Percentiles rank a stretch among this genome's conserved stretches.
Conservation (phyloP, 2,797 vertebrate genomes). For the Sparus aurata region DNA sequence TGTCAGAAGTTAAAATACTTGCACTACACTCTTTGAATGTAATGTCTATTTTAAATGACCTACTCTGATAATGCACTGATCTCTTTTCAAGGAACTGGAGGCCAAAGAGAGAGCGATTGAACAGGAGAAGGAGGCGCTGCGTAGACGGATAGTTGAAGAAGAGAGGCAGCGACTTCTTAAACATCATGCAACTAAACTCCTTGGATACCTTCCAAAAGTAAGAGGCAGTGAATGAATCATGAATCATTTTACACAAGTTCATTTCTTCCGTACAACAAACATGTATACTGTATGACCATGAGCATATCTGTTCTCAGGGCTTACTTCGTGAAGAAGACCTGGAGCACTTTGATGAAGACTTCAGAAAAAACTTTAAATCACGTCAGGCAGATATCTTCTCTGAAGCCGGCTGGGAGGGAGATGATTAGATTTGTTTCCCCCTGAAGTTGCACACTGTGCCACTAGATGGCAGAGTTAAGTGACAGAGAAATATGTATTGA, state of each 20-base stretch:
- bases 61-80: constrained; percentile 22
- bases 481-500: not conserved
- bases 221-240: constrained; percentile 31
- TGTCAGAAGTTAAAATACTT: not conserved
- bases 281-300: constrained; percentile 8
- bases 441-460: constrained; percentile 57
- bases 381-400: constrained; percentile 65
- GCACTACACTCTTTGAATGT: not conserved
- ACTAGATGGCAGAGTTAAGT: constrained; percentile 78
- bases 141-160: constrained; percentile 91
- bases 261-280: not conserved
- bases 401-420: constrained; percentile 78
- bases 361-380: constrained; percentile 87
- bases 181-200: constrained; percentile 89
- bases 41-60: not conserved
- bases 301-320: constrained; percentile 82
- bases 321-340: constrained; percentile 91
- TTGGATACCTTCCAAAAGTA: constrained; percentile 94
- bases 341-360: constrained; percentile 92
- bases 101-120: constrained; percentile 87
- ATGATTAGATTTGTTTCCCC: constrained; percentile 30
- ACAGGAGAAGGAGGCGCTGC: constrained; percentile 83
- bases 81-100: constrained; percentile 86
- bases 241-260: not conserved
- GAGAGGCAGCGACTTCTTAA: constrained; percentile 93